Base-by-base conservation (phyloP, 2,797 vertebrate species). In the Danio tinwini region DNA sequence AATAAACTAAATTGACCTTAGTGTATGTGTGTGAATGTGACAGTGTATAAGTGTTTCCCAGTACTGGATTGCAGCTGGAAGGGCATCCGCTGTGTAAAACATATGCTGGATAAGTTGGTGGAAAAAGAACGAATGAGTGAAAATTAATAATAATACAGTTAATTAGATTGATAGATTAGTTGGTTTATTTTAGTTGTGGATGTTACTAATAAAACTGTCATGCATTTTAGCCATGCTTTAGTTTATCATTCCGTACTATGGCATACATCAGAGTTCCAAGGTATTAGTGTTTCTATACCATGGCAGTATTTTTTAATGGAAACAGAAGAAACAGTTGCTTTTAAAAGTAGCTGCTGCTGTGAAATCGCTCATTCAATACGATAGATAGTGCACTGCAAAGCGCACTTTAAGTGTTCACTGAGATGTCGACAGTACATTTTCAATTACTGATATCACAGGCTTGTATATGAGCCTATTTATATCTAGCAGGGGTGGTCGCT, bases 381-480 rank as follows among this genome's bases (percentile, higher is more conserved):
- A 56, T 73, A 64, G 59, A 64, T 73, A 56, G 49, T 56, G 16
- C 59, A 63, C 29, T 5, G 7, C 6, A 52, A 75, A 40, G 59
- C 73, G n/a, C 68, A 55, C 59, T 64, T 78, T 73, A 80, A 80
- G 56, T 80, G 69, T 63, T 73, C 69, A 56, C 69, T 11, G 45
- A 78, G 58, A 71, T 78, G 47, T 71, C 50, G 47, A 78, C 67
- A 71, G 78, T 72, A 80, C 59, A 80, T 73, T 80, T 80, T 80
- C 78, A 80, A 80, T 80, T 80, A 80, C 78, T 73, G 69, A 80
- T 80, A 80, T 80, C 78, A 80, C 69, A 64, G 14, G 78, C 68
- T 64, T 73, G 78, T 80, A 65, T 65, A 80, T 73, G 78, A 80
- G 78, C 68, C 78, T 80, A 80, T 80, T 80, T 73, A 80, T 80